Conservation (phyloP, 2,888 invertebrate species). For the Drosophila falleni region DNA sequence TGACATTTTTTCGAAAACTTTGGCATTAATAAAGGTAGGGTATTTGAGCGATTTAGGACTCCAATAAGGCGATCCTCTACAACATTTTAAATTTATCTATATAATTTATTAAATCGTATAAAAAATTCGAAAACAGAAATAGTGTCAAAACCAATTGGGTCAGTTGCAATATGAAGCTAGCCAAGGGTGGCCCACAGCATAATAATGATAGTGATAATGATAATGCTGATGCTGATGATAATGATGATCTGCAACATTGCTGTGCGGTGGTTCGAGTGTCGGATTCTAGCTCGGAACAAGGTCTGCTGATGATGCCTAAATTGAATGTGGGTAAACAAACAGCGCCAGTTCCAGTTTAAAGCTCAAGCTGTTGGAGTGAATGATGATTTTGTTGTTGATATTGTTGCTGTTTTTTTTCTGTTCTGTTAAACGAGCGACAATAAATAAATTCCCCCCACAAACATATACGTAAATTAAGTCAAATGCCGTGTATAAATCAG, state of each 20-base stretch:
- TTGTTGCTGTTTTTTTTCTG: slow-evolving; percentile 12
- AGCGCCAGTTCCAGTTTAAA: slow-evolving; percentile 29
- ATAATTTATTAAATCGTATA: not conserved
- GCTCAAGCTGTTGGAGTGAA: slow-evolving; percentile 9
- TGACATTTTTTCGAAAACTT: too few relatives aligned
- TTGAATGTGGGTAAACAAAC: slow-evolving; percentile 66
- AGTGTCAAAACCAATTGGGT: slow-evolving; percentile 4
- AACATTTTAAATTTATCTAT: too few relatives aligned
- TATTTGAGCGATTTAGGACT: too few relatives aligned
- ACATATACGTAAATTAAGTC: slow-evolving; percentile 70
- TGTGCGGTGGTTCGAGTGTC: slow-evolving; percentile 49
- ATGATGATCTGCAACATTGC: slow-evolving; percentile 9
- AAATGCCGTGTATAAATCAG: slow-evolving; percentile 69
- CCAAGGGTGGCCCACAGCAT: slow-evolving; percentile 36
- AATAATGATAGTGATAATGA: slow-evolving; percentile 6
- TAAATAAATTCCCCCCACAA: slow-evolving; percentile 65
- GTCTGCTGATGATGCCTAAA: slow-evolving; percentile 71
- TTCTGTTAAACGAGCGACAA: slow-evolving; percentile 37
- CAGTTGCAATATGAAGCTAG: slow-evolving; percentile 20
- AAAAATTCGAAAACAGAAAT: not conserved
- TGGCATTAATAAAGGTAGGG: too few relatives aligned
- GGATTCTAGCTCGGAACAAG: slow-evolving; percentile 62
- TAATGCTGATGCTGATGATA: slow-evolving; percentile 11
- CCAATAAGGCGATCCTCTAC: too few relatives aligned
- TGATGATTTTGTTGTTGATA: slow-evolving; percentile 3